Conservation (phyloP, 2,797 vertebrate genomes). For the Acropternis orthonyx region DNA sequence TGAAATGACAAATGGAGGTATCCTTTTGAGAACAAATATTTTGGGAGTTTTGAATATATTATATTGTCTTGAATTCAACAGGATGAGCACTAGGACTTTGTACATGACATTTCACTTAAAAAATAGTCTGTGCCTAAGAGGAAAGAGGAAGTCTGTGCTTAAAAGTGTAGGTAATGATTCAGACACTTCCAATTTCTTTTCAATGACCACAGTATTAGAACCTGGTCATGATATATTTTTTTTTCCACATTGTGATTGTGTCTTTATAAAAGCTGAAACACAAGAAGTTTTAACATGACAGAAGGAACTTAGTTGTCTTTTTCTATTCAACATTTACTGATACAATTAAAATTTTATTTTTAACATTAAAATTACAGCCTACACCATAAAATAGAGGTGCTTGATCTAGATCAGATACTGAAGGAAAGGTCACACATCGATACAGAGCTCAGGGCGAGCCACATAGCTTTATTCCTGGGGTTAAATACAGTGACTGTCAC, state of each 20-base stretch:
- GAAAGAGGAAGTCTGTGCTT: not conserved
- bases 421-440: not conserved
- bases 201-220: not conserved
- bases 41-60: not conserved
- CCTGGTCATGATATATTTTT: not conserved
- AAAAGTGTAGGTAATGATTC: not conserved
- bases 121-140: not conserved
- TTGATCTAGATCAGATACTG: not conserved
- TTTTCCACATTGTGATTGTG: not conserved
- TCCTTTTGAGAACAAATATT: conserved; percentile 5
- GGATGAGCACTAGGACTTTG: not conserved
- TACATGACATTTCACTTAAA: not conserved
- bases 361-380: not conserved
- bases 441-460: not conserved
- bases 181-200: not conserved
- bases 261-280: not conserved
- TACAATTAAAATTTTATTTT: not conserved
- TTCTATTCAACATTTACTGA: not conserved
- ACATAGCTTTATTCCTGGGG: not conserved
- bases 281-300: not conserved
- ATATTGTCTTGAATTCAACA: not conserved
- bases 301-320: not conserved
- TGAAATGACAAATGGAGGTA: not conserved
- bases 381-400: not conserved
- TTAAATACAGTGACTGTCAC: not conserved